phyloP scores from a whole-genome alignment of 2,113 vertebrate genomes.

The Cinclus mexicanus region DNA sequence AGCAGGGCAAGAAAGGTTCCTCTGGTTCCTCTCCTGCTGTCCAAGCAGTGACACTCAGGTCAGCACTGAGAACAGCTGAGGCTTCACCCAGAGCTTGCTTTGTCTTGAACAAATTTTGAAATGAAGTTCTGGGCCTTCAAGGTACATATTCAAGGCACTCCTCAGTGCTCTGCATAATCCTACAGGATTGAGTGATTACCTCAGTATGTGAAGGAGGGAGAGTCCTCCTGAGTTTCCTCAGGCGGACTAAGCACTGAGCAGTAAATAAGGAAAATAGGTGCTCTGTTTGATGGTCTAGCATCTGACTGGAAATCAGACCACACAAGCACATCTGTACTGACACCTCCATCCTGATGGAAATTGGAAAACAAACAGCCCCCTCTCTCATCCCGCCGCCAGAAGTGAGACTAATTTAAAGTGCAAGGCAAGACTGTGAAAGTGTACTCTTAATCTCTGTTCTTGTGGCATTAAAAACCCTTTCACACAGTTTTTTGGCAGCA shows the following conservation, averaged over 20 bases:
- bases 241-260: neutral
- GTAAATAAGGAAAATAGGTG: neutral
- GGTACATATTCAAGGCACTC: neutral
- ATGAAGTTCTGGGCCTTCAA: neutral
- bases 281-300: neutral
- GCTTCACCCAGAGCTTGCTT: neutral
- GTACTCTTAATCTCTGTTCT: neutral
- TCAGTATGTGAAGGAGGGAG: neutral
- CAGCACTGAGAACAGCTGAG: neutral
- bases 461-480: neutral
- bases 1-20: neutral
- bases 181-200: neutral
- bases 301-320: neutral
- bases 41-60: neutral
- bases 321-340: neutral
- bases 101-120: neutral
- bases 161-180: neutral
- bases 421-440: neutral
- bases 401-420: neutral
- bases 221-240: neutral
- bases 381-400: neutral
- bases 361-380: neutral
- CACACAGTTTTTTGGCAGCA: neutral
- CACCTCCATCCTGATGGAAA: neutral
- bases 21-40: neutral